These are phyloP conservation scores for Clarias pachynema DNA, from an alignment of 2,797 vertebrate genomes.

Conservation along the genomic window DNA sequence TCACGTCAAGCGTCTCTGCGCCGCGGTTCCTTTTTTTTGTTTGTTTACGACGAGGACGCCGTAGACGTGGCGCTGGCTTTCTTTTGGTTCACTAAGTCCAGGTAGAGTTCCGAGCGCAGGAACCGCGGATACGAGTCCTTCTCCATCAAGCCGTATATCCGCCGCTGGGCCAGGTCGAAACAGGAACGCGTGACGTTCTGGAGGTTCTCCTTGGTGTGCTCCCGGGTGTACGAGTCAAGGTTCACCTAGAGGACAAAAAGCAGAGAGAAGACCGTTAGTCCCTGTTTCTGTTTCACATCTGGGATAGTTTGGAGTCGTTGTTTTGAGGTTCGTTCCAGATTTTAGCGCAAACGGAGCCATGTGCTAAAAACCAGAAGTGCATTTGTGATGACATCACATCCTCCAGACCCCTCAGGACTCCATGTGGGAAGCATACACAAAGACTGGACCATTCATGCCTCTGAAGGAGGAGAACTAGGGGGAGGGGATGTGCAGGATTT, in stretches of 20 bases:
- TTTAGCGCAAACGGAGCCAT: slow-evolving; percentile 34
- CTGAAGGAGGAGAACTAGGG: neutral
- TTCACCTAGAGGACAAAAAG: slow-evolving; percentile 81
- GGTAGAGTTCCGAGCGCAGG: slow-evolving; percentile 94
- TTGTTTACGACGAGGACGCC: slow-evolving; percentile 75
- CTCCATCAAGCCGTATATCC: slow-evolving; percentile 97
- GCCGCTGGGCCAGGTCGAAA: slow-evolving; percentile 92
- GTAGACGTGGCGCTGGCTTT: slow-evolving; percentile 85
- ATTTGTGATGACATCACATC: slow-evolving; percentile 53
- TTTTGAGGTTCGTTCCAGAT: slow-evolving; percentile 24
- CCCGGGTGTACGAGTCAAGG: slow-evolving; percentile 92
- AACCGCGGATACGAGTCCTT: slow-evolving; percentile 98
- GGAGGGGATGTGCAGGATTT: slow-evolving; percentile 2
- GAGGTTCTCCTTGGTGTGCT: slow-evolving; percentile 96
- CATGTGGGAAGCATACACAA: slow-evolving; percentile 29
- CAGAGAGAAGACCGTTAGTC: neutral
- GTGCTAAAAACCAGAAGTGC: slow-evolving; percentile 15
- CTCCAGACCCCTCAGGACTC: slow-evolving; percentile 37
- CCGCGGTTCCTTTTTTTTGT: slow-evolving; percentile 35
- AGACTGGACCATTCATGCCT: slow-evolving; percentile 22
- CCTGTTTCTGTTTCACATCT: neutral
- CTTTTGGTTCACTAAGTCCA: slow-evolving; percentile 96
- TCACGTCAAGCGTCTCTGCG: slow-evolving; percentile 51
- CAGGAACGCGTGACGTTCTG: slow-evolving; percentile 89
- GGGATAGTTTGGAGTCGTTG: slow-evolving; percentile 21